A percentile compares a stretch with the other conserved stretches of the same genome.
Conservation (phyloP, 2,888 invertebrate species). For the Busseola fusca region DNA sequence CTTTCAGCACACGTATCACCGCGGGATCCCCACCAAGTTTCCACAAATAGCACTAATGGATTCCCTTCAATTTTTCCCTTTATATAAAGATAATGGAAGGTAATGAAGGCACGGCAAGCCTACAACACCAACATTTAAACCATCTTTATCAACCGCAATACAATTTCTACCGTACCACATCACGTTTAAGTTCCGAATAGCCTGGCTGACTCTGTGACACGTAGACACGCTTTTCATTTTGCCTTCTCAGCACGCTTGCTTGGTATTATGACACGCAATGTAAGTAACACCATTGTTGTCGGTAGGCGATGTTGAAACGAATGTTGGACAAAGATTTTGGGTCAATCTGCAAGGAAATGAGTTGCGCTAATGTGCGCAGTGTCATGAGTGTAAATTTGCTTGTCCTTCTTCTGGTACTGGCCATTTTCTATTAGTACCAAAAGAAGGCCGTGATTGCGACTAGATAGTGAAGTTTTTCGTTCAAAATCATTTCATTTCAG, state of each 20-base stretch:
- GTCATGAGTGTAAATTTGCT: not conserved
- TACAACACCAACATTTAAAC: slow-evolving; percentile 27
- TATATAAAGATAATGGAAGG: slow-evolving; percentile 45
- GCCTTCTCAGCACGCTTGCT: slow-evolving; percentile 32
- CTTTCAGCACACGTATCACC: slow-evolving; percentile 11
- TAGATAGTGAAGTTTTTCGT: too few relatives aligned
- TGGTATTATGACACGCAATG: slow-evolving; percentile 49
- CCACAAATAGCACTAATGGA: slow-evolving; percentile 54
- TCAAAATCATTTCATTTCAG: too few relatives aligned
- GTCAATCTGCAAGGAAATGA: not conserved
- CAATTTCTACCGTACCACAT: slow-evolving; percentile 14
- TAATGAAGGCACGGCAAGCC: slow-evolving; percentile 54
- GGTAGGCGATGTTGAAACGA: slow-evolving; percentile 22
- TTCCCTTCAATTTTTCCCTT: slow-evolving; percentile 53
- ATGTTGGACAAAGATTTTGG: slow-evolving; percentile 27
- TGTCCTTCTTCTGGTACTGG: too few relatives aligned
- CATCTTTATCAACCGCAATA: slow-evolving; percentile 1
- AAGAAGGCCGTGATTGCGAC: too few relatives aligned
- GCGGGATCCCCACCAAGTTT: slow-evolving; percentile 13
- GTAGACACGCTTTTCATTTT: slow-evolving; percentile 37
- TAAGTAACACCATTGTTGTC: slow-evolving; percentile 35
- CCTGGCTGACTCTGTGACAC: not conserved
- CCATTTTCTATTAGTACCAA: too few relatives aligned
- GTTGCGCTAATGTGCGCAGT: not conserved
- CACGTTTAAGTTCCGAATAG: not conserved